phyloP scores from a whole-genome alignment of 2,113 vertebrate species.

The Psammodynastes pulverulentus region DNA sequence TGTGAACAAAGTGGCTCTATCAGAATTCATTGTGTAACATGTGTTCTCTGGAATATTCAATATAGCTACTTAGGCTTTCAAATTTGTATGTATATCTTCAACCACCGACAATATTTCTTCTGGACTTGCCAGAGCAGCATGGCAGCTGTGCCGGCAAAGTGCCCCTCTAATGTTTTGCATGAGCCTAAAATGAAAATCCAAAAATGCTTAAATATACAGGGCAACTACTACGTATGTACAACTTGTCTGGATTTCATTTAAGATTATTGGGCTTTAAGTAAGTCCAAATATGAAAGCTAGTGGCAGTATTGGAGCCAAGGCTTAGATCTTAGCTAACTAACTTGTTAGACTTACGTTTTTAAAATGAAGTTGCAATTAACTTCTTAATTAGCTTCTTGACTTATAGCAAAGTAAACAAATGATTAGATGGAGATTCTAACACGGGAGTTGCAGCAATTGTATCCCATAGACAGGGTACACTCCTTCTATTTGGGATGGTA shows the following conservation, averaged over 20 bases:
- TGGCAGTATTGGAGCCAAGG: background rate
- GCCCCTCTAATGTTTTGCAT: background rate
- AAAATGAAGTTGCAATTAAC: background rate
- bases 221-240: background rate
- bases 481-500: background rate
- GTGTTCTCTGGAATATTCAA: background rate
- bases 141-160: background rate
- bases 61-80: background rate
- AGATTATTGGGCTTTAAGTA: background rate
- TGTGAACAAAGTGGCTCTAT: background rate
- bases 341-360: background rate
- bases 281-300: no score
- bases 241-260: background rate
- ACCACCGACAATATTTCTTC: background rate
- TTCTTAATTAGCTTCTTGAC: background rate
- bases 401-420: background rate
- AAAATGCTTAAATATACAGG: background rate
- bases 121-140: background rate
- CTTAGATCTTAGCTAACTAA: background rate
- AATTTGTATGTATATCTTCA: background rate
- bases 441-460: background rate
- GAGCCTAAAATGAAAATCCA: background rate
- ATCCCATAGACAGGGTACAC: background rate
- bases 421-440: background rate
- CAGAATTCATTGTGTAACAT: background rate